Evolutionary conservation across 2,797 vertebrate species (phyloP).

Genomic region (Heteromormyrus szaboi): DNA sequence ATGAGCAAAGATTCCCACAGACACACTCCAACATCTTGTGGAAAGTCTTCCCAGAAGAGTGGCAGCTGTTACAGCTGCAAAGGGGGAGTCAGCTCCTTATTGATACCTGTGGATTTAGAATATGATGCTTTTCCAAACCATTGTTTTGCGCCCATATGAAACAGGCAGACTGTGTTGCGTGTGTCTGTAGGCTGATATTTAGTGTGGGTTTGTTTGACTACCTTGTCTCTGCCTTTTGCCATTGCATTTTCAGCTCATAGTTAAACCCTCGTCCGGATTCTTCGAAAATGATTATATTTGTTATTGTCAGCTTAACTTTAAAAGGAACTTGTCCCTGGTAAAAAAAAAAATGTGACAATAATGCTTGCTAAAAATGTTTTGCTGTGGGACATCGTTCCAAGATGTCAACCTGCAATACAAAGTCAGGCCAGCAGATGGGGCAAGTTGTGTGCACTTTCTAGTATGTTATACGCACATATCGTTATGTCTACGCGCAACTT

Average conservation of each 20-base stretch:
- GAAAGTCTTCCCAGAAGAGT: not conserved
- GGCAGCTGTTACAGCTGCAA: not conserved
- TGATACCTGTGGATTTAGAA: constrained; percentile 7
- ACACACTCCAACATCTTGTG: not conserved
- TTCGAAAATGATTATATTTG: not conserved
- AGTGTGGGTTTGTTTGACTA: not conserved
- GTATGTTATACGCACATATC: not conserved
- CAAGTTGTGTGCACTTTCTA: constrained; percentile 23
- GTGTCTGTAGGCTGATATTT: constrained; percentile 22
- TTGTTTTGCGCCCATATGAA: constrained; percentile 32
- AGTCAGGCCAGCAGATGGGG: constrained; percentile 57
- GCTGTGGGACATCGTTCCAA: constrained; percentile 19
- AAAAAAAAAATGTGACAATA: not conserved
- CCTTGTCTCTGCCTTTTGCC: not conserved
- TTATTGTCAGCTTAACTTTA: not conserved
- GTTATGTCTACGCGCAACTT: not conserved
- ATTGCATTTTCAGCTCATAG: not conserved
- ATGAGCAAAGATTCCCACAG: not conserved
- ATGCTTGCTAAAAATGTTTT: not conserved
- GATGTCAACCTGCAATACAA: constrained; percentile 26
- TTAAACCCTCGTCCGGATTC: not conserved
- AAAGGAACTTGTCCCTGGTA: not conserved
- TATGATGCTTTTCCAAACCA: not conserved
- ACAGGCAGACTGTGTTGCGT: constrained; percentile 25
- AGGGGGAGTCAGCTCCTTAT: not conserved